phyloP scores from a whole-genome alignment of 2,113 vertebrate species.

The Callocephalon fimbriatum region DNA sequence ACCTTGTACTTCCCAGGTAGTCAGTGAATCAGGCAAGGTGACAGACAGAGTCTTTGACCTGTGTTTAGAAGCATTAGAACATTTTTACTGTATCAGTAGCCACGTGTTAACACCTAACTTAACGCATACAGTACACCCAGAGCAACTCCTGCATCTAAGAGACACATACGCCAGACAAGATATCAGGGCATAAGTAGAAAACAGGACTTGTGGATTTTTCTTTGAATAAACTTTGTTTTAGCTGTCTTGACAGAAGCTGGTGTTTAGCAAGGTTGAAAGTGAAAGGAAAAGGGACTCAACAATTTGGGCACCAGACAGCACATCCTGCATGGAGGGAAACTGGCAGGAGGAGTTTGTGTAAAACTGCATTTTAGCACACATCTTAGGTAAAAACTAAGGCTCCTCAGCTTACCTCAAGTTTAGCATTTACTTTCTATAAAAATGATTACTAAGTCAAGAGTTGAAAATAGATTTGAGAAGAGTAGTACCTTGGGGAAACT shows the following conservation, averaged over 20 bases:
- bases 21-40: constrained; percentile 89
- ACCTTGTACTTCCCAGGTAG: constrained; percentile 91
- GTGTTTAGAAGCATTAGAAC: neutral
- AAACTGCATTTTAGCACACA: neutral
- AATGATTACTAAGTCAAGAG: neutral
- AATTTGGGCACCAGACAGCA: neutral
- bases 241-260: neutral
- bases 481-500: constrained; percentile 68
- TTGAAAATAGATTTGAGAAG: neutral
- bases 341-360: neutral
- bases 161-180: neutral
- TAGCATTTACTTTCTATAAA: neutral
- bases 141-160: neutral
- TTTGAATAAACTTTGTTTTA: neutral
- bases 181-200: neutral
- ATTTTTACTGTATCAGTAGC: neutral
- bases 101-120: neutral
- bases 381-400: neutral
- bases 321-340: neutral
- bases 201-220: neutral
- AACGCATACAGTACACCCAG: neutral
- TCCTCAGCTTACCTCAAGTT: neutral
- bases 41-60: constrained; percentile 60
- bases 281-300: neutral
- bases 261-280: neutral